Conservation (phyloP, 2,797 vertebrate genomes). For the Helarctos malayanus region DNA sequence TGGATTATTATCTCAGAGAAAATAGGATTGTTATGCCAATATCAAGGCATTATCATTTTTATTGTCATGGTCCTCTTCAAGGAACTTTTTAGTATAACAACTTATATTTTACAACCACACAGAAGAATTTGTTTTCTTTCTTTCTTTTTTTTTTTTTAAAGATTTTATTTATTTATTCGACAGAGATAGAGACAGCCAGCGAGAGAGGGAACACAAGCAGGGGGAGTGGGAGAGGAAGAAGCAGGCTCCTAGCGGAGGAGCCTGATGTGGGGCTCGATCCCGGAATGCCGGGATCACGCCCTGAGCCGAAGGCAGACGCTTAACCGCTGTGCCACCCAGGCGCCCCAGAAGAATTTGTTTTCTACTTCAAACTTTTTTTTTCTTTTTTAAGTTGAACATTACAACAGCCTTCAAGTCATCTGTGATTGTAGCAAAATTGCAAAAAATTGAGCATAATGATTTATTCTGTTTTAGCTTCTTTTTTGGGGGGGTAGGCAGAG, state of each 20-base stretch:
- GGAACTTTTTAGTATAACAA: constrained; percentile 49
- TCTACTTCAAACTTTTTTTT: constrained; percentile 11
- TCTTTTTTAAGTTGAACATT: constrained; percentile 47
- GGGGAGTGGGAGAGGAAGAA: no score
- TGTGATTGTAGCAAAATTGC: constrained; percentile 9
- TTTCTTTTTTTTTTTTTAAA: background rate
- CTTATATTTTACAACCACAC: background rate
- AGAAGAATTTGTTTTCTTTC: constrained; percentile 53
- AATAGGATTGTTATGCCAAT: constrained; percentile 1
- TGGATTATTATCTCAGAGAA: constrained; percentile 16
- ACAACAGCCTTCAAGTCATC: background rate
- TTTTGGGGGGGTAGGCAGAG: background rate
- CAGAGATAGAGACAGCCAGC: no score
- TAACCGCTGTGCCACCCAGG: no score
- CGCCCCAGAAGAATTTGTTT: constrained; percentile 30
- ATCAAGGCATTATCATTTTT: constrained; percentile 17
- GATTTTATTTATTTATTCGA: no score
- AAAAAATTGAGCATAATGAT: background rate
- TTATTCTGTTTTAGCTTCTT: background rate
- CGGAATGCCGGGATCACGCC: no score
- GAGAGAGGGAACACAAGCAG: no score
- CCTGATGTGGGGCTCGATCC: no score
- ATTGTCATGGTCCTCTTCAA: background rate
- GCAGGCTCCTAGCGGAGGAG: no score
- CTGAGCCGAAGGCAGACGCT: no score